phyloP scores from a whole-genome alignment of 2,888 invertebrate genomes.

The Lydus trimaculatus region DNA sequence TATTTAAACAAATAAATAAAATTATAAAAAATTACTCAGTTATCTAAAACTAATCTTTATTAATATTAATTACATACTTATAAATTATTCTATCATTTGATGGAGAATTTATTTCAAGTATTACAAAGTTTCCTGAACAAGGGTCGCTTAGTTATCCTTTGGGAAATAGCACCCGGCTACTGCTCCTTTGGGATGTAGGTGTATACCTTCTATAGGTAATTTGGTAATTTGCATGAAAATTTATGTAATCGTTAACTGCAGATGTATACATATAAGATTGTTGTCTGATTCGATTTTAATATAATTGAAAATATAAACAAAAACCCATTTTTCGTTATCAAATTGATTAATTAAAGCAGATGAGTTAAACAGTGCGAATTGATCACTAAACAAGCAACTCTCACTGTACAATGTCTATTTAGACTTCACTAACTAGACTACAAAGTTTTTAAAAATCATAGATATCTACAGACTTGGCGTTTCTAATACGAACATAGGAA shows the following conservation, averaged over 20 bases:
- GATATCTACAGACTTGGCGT: too few relatives aligned
- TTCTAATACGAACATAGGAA: too few relatives aligned
- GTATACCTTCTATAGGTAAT: conserved; percentile 43
- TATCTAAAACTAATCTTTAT: conserved; percentile 15
- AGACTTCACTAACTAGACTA: too few relatives aligned
- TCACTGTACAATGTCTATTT: too few relatives aligned
- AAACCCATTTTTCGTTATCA: too few relatives aligned
- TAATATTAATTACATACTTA: conserved; percentile 28
- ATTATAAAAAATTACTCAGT: background rate
- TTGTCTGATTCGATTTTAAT: conserved; percentile 22
- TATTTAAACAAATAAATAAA: background rate
- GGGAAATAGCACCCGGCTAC: conserved; percentile 46
- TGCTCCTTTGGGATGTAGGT: conserved; percentile 47
- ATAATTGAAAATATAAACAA: conserved; percentile 15
- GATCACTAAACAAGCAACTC: too few relatives aligned
- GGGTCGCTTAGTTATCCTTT: conserved; percentile 42
- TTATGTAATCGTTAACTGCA: conserved; percentile 53
- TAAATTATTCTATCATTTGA: conserved; percentile 27
- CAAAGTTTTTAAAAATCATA: too few relatives aligned
- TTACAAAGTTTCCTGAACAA: conserved; percentile 37
- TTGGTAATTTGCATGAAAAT: conserved; percentile 54
- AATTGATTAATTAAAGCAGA: background rate
- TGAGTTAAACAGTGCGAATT: too few relatives aligned
- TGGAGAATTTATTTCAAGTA: conserved; percentile 29
- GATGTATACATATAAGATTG: conserved; percentile 47